Base-by-base conservation (phyloP, 2,113 vertebrate species). In the Cyprinodon variegatus region DNA sequence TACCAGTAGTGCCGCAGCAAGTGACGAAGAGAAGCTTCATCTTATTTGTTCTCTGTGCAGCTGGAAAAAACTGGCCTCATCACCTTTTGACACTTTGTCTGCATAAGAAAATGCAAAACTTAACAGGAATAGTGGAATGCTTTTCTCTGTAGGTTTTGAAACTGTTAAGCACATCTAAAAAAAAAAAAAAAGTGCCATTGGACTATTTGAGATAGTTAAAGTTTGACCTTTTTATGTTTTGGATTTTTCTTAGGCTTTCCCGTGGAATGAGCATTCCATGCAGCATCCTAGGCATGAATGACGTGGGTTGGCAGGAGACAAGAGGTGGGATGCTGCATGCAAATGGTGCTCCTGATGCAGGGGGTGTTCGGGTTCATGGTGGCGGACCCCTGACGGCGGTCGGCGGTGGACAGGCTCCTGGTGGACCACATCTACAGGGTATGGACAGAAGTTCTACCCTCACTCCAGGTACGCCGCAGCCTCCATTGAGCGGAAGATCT, bases 211-310 rank as follows among this genome's bases (percentile, higher is more conserved):
- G 15, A 17, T 15, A 7, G 61, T 3, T 15, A 3, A 11, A 62
- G 14, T 38, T 12, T 66, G 29, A 17, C 53, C 39, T 36, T 20
- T 50, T 29, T 39, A 57, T n/a, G 29, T 63, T 37, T 43, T 60
- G 0, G 77, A 12, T 41, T 17, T 62, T 57, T 1, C 77, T 15
- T 66, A 94, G 92, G 86, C 94, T 94, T 93, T 87, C 87, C 13
- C 72, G 84, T 93, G 92, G 88, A 94, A 92, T 95, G 93, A 95
- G 90, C 85, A 85, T 96, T 93, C 93, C 84, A 78, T 94, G 93
- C 93, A 93, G 94, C 88, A 94, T 95, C 92, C 86, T 94, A 91
- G 93, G 93, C 87, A 93, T 93, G 94, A 95, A 91, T 95, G 95
- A 95, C 93, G 94, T 93, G 93, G 86, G 87, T 88, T 96, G 95